A percentile compares a stretch with the other conserved stretches of the same genome.
These are phyloP conservation scores for Sternarchorhynchus goeldii DNA, from an alignment of 2,797 vertebrate genomes.

Conservation along the genomic window DNA sequence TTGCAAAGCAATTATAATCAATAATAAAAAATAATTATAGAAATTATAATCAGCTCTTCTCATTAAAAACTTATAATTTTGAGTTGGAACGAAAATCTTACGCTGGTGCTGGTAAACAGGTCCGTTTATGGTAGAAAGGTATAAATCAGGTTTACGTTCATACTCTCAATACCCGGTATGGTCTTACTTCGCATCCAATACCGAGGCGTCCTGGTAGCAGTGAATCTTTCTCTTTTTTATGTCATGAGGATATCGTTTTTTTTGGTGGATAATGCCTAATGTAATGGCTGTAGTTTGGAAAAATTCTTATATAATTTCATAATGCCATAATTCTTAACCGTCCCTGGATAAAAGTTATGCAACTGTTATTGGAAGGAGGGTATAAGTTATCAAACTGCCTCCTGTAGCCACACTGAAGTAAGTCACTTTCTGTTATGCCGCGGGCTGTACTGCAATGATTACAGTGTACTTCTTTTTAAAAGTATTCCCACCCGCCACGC, in stretches of 20 bases:
- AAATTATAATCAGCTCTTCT: no score
- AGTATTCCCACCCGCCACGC: not conserved
- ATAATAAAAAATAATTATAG: no score
- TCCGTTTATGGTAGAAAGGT: no score
- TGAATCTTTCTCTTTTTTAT: not conserved
- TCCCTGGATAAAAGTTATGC: not conserved
- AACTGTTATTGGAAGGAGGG: slow-evolving; percentile 1
- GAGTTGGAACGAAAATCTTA: no score
- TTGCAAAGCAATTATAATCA: no score
- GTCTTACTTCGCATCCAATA: not conserved
- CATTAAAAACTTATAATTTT: no score
- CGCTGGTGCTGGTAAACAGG: no score
- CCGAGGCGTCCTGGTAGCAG: not conserved
- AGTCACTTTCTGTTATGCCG: slow-evolving; percentile 21
- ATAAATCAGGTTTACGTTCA: no score
- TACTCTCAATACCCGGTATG: no score
- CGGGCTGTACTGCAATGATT: no score
- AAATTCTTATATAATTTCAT: not conserved
- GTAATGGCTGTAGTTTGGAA: slow-evolving; percentile 19
- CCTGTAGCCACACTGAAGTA: not conserved
- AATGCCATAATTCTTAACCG: slow-evolving; percentile 24
- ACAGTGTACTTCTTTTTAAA: no score
- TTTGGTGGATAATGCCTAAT: slow-evolving; percentile 27
- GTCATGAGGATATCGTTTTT: slow-evolving; percentile 38
- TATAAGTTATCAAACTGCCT: slow-evolving; percentile 2